These are phyloP conservation scores for Drosophila dunni DNA, from an alignment of 1,140 invertebrate genomes.

Conservation along the genomic window DNA sequence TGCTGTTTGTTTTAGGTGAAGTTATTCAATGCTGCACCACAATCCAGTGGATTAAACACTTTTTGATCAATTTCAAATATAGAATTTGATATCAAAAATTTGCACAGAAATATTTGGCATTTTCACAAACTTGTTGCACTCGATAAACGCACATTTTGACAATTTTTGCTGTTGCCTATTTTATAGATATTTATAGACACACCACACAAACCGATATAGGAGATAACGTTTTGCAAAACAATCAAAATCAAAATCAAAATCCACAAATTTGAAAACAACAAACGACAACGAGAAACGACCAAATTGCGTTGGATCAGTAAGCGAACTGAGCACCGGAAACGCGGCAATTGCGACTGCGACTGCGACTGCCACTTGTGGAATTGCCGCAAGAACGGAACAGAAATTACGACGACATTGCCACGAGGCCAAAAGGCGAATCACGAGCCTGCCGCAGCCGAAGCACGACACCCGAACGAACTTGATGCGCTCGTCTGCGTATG, in stretches of 20 bases:
- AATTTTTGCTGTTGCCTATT: slow-evolving; percentile 9
- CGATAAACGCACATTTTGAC: slow-evolving; percentile 6
- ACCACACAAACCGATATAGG: slow-evolving; percentile 5
- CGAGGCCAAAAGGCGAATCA: slow-evolving; percentile 68
- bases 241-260: slow-evolving; percentile 21
- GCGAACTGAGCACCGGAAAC: slow-evolving; percentile 78
- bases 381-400: slow-evolving; percentile 48
- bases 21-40: slow-evolving; percentile 2
- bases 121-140: slow-evolving; percentile 31
- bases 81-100: slow-evolving; percentile 37
- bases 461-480: slow-evolving; percentile 42
- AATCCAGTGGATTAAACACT: slow-evolving; percentile 12
- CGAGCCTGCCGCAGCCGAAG: slow-evolving; percentile 55
- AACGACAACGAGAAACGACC: slow-evolving; percentile 12
- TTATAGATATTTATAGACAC: slow-evolving; percentile 15
- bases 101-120: slow-evolving; percentile 24
- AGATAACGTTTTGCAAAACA: slow-evolving; percentile 17
- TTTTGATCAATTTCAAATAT: slow-evolving; percentile 23
- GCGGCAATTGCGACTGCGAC: slow-evolving; percentile 69
- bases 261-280: background rate
- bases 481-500: slow-evolving; percentile 19
- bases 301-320: slow-evolving; percentile 49
- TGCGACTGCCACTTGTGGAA: slow-evolving; percentile 81
- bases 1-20: slow-evolving; percentile 5
- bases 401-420: slow-evolving; percentile 19